These are phyloP conservation scores for Isichthys henryi DNA, from an alignment of 2,113 vertebrate genomes.

Conservation along the genomic window DNA sequence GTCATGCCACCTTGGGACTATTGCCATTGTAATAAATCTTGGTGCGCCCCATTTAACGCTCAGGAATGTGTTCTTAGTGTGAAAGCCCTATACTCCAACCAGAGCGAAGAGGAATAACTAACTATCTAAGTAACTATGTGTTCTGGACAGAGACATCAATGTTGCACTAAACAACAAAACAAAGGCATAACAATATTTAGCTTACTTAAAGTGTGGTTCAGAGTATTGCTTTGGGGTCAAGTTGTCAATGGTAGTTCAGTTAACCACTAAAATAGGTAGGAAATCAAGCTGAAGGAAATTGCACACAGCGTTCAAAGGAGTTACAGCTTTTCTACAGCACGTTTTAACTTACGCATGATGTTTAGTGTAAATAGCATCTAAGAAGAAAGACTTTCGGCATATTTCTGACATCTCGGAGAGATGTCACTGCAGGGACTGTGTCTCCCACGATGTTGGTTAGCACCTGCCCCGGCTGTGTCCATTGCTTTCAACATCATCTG, in stretches of 20 bases:
- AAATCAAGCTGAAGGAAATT: not conserved
- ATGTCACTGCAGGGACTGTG: conserved; percentile 9
- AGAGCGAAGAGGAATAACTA: not conserved
- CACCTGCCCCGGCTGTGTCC: conserved; percentile 34
- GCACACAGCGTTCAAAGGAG: not conserved
- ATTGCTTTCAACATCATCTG: conserved; percentile 37
- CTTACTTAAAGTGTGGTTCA: not conserved
- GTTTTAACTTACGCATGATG: not conserved
- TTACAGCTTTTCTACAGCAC: not conserved
- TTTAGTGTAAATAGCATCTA: conserved; percentile 10
- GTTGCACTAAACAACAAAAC: not conserved
- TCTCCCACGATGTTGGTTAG: conserved; percentile 19
- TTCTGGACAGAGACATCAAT: not conserved
- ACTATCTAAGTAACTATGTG: not conserved
- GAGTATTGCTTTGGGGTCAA: not conserved
- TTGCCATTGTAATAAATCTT: not conserved
- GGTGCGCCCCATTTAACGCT: not conserved
- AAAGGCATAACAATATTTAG: not conserved
- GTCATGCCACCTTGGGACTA: not conserved
- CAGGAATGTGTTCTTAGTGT: not conserved
- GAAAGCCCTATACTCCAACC: not conserved
- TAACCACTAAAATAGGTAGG: not conserved
- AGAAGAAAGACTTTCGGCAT: conserved; percentile 29
- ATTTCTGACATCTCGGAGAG: conserved; percentile 5
- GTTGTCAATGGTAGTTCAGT: not conserved